phyloP scores from a whole-genome alignment of 2,888 invertebrate species.

The Megamerina dolium region DNA sequence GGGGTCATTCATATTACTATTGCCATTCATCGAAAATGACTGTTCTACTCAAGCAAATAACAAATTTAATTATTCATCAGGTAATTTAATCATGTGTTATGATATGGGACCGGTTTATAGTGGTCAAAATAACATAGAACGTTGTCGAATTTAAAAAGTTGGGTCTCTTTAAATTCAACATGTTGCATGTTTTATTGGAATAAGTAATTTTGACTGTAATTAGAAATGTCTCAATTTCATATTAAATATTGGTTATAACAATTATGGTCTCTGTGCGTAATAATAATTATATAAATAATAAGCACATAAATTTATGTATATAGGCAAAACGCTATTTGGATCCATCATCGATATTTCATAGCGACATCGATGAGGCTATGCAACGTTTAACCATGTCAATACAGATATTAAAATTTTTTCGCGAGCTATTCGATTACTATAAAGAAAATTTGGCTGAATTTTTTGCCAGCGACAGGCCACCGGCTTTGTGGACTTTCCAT shows the following conservation, averaged over 20 bases:
- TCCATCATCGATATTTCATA: slow-evolving; percentile 87
- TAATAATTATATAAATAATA: neutral
- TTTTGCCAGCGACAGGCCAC: slow-evolving; percentile 52
- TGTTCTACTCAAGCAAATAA: slow-evolving; percentile 80
- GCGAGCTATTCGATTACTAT: slow-evolving; percentile 62
- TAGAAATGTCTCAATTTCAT: no score
- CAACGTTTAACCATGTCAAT: slow-evolving; percentile 69
- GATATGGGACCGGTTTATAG: no score
- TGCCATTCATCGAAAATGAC: slow-evolving; percentile 84
- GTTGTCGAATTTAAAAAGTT: neutral
- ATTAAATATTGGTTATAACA: no score
- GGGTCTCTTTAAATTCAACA: neutral
- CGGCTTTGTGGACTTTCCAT: slow-evolving; percentile 72
- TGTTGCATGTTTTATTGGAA: no score
- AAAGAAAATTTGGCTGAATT: slow-evolving; percentile 63
- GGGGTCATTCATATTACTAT: slow-evolving; percentile 86
- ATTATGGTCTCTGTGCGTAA: no score
- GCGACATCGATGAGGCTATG: slow-evolving; percentile 89
- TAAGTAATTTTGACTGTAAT: no score
- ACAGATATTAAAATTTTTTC: slow-evolving; percentile 60
- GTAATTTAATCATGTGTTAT: no score
- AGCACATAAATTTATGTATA: neutral
- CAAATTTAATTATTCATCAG: slow-evolving; percentile 84
- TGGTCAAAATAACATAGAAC: neutral
- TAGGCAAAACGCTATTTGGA: slow-evolving; percentile 81